These are phyloP conservation scores for Amphibalanus amphitrite DNA, from an alignment of 1,140 invertebrate genomes.

Conservation along the genomic window DNA sequence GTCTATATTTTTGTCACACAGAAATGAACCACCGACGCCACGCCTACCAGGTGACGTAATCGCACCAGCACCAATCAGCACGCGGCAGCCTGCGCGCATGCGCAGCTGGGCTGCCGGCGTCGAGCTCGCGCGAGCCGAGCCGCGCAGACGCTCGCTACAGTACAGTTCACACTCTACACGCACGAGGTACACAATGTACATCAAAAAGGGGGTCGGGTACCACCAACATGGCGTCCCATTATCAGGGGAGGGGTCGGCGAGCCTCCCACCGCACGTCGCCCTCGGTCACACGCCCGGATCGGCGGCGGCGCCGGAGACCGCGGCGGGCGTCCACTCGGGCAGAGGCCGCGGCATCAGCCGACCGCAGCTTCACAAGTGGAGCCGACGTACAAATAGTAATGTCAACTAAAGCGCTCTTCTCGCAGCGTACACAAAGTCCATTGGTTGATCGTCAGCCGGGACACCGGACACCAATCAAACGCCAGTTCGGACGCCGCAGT, in stretches of 20 bases:
- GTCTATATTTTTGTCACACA: background rate
- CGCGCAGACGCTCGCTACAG: background rate
- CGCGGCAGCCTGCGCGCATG: no score
- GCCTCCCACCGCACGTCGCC: no score
- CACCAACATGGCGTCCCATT: no score
- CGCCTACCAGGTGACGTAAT: background rate
- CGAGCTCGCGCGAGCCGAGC: no score
- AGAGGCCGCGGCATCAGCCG: no score
- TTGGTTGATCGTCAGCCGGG: background rate
- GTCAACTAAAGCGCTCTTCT: background rate
- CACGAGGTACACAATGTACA: background rate
- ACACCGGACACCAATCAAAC: background rate
- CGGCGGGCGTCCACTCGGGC: no score
- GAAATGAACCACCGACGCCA: background rate
- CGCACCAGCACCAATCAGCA: background rate
- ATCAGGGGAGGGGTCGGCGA: no score
- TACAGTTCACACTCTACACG: background rate
- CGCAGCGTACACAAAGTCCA: background rate
- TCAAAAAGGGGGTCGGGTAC: background rate
- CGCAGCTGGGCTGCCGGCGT: no score
- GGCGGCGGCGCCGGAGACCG: background rate
- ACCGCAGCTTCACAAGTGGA: no score
- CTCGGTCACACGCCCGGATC: background rate
- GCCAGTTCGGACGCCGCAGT: no score
- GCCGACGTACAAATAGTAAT: background rate